Base-by-base conservation (phyloP, 2,888 invertebrate species). In the Campaea margaritaria region DNA sequence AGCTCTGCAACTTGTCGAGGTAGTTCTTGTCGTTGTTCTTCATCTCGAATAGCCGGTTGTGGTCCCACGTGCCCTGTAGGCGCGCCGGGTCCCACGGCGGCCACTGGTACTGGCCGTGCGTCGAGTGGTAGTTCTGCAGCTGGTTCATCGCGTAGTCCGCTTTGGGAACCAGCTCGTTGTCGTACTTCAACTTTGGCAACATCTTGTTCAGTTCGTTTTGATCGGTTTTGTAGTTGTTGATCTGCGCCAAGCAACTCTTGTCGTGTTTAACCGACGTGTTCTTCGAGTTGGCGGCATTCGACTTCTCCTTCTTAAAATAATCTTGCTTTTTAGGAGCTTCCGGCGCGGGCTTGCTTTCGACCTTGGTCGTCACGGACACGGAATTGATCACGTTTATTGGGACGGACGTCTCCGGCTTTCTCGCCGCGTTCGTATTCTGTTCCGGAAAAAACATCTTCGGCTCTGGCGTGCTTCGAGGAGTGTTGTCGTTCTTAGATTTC, bases 101-200 rank as follows among this genome's bases (percentile, higher is more conserved):
- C 93, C 95, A 95, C 71, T 93, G 93, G 69, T 95, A 95, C 74
- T 95, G 95, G 0, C 92, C 84, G 64, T 93, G 93, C 0, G 94
- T 93, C 46, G 94, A 93, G 74, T 95, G 94, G 73, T 95, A 95
- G 74, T 95, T 95, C 0, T 95, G 94, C 50, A 95, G 93, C 70
- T 95, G 94, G 82, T 95, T 95, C 83, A 93, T 93, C 0, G 94
- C 82, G 70, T 94, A 95, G 70, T 95, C 95, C 0, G 95, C 91
- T 74, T 94, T 94, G 0, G 93, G 92, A 13, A 94, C 83, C 28
- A 94, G 71, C 60, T 93, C 93, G 64, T 93, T 93, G 67, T 93
- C 93, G 58, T 93, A 93, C 65, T 93, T 93, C 50, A 92, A 87
- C 69, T 93, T 93, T 0, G 94, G 86, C 61, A 91, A 62, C 81